A percentile compares a stretch with the other conserved stretches of the same genome.
Evolutionary conservation across 2,797 vertebrate genomes (phyloP).

Genomic region (Melopsittacus undulatus): DNA sequence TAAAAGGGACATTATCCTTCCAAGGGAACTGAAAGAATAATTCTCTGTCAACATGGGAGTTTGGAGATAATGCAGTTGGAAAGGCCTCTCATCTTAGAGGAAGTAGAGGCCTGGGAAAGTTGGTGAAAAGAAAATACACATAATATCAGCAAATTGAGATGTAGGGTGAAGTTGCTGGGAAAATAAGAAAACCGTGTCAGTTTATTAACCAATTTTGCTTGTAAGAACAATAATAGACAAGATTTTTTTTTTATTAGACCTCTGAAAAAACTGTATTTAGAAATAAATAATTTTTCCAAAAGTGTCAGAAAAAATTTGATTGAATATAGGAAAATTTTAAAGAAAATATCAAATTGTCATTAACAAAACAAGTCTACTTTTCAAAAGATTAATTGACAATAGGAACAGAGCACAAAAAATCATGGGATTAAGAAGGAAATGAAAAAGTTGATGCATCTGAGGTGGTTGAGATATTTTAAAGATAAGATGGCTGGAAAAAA

Average conservation of each 20-base stretch:
- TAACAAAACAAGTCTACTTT: not conserved
- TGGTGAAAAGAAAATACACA: not conserved
- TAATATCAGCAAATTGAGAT: slow-evolving; percentile 5
- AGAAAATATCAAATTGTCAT: not conserved
- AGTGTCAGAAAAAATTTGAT: not conserved
- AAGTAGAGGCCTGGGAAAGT: slow-evolving; percentile 32
- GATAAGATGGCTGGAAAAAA: not conserved
- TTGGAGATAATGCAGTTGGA: slow-evolving; percentile 41
- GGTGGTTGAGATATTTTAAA: not conserved
- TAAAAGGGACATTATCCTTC: slow-evolving; percentile 12
- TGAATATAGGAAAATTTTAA: not conserved
- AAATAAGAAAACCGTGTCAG: not conserved
- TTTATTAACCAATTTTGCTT: not conserved
- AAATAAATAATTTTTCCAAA: not conserved
- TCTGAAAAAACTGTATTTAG: not conserved
- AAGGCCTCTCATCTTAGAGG: not conserved
- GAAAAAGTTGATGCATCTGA: not conserved
- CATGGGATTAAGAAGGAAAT: not conserved
- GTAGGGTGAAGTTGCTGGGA: not conserved
- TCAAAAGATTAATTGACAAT: not conserved
- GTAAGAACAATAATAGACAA: not conserved
- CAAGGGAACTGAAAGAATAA: slow-evolving; percentile 54
- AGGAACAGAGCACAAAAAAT: not conserved
- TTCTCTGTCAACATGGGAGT: slow-evolving; percentile 43
- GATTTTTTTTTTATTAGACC: not conserved